phyloP scores from a whole-genome alignment of 2,888 invertebrate genomes.

The Philonicus albiceps region DNA sequence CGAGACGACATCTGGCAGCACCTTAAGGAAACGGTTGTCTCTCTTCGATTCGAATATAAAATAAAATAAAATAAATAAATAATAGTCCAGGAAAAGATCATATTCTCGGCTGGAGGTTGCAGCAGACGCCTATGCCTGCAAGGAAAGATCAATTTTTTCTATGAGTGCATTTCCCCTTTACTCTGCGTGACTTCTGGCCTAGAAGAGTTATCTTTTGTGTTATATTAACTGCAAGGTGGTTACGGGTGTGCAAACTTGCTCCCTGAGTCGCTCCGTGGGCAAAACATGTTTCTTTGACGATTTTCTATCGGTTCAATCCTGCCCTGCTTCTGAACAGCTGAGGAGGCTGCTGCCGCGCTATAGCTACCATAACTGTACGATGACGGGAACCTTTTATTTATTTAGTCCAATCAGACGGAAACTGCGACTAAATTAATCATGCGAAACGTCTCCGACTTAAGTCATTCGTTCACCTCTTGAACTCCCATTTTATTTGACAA shows the following conservation, averaged over 20 bases:
- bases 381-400: not conserved
- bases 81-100: not conserved
- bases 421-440: slow-evolving; percentile 16
- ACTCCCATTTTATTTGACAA: not conserved
- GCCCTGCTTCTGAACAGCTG: not conserved
- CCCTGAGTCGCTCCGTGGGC: not conserved
- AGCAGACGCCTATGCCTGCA: not conserved
- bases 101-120: not conserved
- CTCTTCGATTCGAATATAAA: not conserved
- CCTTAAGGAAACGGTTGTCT: slow-evolving; percentile 9
- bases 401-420: not conserved
- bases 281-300: slow-evolving; percentile 9
- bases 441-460: not conserved
- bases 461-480: not conserved
- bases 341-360: not conserved
- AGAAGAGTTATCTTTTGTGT: slow-evolving; percentile 3
- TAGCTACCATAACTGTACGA: not conserved
- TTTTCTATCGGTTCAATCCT: not conserved
- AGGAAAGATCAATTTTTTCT: slow-evolving; percentile 1
- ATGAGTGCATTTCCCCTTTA: not conserved
- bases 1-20: not conserved
- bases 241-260: not conserved
- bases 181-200: not conserved
- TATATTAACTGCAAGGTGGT: not conserved
- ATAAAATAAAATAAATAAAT: no score